Evolutionary conservation across 1,140 invertebrate genomes (phyloP), one percentile per base, ranked within the genome.

Genomic region (Drosophila guanche): DNA sequence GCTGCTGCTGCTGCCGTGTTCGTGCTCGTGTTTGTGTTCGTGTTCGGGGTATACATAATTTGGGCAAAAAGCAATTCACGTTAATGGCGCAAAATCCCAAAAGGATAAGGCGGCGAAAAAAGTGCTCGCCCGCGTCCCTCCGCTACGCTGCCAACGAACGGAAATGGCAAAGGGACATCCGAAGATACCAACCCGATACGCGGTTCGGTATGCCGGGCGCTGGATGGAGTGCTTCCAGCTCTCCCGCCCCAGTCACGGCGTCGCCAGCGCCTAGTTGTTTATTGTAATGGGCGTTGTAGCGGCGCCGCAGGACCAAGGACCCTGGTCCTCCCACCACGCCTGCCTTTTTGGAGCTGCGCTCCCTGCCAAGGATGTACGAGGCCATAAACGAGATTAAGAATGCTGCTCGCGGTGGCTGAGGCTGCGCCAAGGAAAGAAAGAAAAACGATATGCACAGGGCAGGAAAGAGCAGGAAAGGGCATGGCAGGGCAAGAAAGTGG

Each of bases 11-110:
- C 29, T 14, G 42, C 29, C n/a, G n/a, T n/a, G n/a, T n/a, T n/a
- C n/a, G n/a, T n/a, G 59, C 52, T n/a, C 25, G 61, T 20, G 16
- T 20, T 20, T 20, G 14, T 46, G 54, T 45, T 52, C 25, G 62
- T 73, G 63, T 51, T 60, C 76, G 74, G 67, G 72, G 69, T 71
- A 79, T 74, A 90, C 71, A 90, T 89, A 90, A 90, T 90, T 90
- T 90, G 69, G 71, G 80, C 58, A 85, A 90, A 90, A 89, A 89
- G 89, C 89, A 89, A 90, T 90, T 90, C 77, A 85, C 84, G 71
- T 89, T 85, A 90, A 90, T 90, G 89, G 74, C 63, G 63, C 76
- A 78, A 81, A 90, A 86, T 90, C 80, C 89, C 89, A 83, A 83
- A 71, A 76, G 89, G 84, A 90, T 89, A 90, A 81, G 81, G 69